These are phyloP conservation scores for Clytia hemisphaerica DNA, from an alignment of 30 jellyfish, hydroid and myxozoan genomes.

Conservation along the genomic window DNA sequence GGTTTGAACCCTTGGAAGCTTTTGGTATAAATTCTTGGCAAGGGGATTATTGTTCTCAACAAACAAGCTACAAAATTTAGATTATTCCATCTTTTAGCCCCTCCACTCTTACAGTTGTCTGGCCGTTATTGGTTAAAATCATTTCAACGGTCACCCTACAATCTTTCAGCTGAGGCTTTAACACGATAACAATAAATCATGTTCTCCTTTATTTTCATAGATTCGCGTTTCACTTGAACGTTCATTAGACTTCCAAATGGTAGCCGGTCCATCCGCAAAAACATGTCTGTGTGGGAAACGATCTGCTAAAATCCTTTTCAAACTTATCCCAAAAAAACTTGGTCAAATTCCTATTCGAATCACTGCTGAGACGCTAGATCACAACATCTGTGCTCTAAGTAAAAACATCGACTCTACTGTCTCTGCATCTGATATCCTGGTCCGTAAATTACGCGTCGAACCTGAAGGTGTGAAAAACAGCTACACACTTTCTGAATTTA, in stretches of 20 bases:
- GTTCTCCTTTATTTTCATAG: too few species aligned
- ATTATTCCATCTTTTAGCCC: too few species aligned
- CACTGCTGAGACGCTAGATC: slow-evolving; percentile 52
- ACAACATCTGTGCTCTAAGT: slow-evolving; percentile 46
- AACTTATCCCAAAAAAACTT: slow-evolving; percentile 39
- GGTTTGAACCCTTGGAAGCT: too few species aligned
- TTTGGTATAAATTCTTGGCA: too few species aligned
- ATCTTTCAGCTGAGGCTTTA: too few species aligned
- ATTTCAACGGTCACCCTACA: too few species aligned
- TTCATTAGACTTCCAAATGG: slow-evolving; percentile 31
- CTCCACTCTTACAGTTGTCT: too few species aligned
- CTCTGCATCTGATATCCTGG: slow-evolving; percentile 52
- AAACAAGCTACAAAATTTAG: too few species aligned
- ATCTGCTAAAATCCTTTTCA: slow-evolving; percentile 71
- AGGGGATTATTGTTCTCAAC: too few species aligned
- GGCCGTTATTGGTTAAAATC: too few species aligned
- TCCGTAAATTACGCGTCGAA: slow-evolving; percentile 65
- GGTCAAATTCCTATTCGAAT: slow-evolving; percentile 75
- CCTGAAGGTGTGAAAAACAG: slow-evolving; percentile 93
- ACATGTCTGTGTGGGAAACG: slow-evolving; percentile 66
- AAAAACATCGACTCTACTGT: slow-evolving; percentile 16
- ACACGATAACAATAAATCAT: too few species aligned
- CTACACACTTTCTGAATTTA: slow-evolving; percentile 53
- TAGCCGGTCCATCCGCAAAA: slow-evolving; percentile 39
- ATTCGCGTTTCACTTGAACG: slow-evolving; percentile 44